Percentiles rank a stretch among this genome's conserved stretches.
Evolutionary conservation across 2,797 vertebrate species (phyloP).

Genomic region (Dermochelys coriacea): DNA sequence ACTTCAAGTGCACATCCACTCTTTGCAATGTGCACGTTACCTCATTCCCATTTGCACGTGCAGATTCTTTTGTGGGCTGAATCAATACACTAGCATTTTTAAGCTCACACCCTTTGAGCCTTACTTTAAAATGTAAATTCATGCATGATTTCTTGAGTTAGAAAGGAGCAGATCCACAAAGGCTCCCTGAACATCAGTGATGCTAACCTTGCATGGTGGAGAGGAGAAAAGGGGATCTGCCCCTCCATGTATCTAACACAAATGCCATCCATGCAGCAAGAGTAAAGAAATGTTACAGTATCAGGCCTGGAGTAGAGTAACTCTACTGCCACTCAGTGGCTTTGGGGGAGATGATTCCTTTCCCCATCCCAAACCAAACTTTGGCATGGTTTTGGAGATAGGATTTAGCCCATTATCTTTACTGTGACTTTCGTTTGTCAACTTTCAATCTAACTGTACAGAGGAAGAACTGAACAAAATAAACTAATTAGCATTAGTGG

Average conservation of each 20-base stretch:
- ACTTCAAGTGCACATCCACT: not conserved
- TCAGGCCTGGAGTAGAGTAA: not conserved
- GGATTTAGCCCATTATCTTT: not conserved
- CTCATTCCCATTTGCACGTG: not conserved
- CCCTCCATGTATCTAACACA: not conserved
- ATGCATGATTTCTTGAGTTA: not conserved
- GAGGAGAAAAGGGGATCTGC: not conserved
- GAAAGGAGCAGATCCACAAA: not conserved
- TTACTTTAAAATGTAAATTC: not conserved
- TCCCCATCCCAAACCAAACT: not conserved
- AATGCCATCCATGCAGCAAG: not conserved
- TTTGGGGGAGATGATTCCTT: not conserved
- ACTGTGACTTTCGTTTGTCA: not conserved
- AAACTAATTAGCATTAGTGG: constrained; percentile 52
- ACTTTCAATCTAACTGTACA: not conserved
- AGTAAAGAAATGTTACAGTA: not conserved
- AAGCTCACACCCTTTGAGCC: not conserved
- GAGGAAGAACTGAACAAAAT: constrained; percentile 62
- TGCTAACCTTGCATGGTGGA: not conserved
- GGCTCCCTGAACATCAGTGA: not conserved
- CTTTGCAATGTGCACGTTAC: not conserved
- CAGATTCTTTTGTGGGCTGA: not conserved
- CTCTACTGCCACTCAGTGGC: not conserved
- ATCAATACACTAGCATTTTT: not conserved
- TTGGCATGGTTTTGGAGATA: not conserved